Percentiles rank a stretch among this genome's conserved stretches.
phyloP scores from a whole-genome alignment of 2,113 vertebrate species.

The Syngnathus scovelli region DNA sequence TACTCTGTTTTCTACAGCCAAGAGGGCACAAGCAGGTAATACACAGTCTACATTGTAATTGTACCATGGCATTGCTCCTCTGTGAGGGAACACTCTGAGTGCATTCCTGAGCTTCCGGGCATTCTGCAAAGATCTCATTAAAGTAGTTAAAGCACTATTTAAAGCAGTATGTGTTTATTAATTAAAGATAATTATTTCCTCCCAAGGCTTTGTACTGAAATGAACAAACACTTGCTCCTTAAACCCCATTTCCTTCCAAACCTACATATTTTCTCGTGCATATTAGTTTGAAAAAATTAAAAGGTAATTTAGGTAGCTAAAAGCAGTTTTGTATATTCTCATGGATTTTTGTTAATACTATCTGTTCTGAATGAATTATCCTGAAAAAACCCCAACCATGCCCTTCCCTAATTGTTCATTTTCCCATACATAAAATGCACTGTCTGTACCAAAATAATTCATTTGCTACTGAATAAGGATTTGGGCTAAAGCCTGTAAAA shows the following conservation, averaged over 20 bases:
- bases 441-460: neutral
- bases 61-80: conserved; percentile 18
- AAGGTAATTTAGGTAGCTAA: neutral
- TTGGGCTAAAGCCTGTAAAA: too few relatives aligned
- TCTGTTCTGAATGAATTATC: neutral
- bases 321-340: neutral
- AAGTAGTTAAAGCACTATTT: conserved; percentile 24
- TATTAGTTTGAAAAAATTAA: neutral
- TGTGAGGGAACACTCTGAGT: conserved; percentile 20
- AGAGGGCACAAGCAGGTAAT: conserved; percentile 85
- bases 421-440: neutral
- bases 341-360: neutral
- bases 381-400: neutral
- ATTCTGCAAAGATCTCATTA: conserved; percentile 15
- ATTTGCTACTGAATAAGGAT: neutral
- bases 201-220: conserved; percentile 12
- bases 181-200: conserved; percentile 28
- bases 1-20: conserved; percentile 95
- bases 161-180: conserved; percentile 23
- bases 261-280: too few relatives aligned
- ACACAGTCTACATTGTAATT: neutral
- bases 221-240: neutral
- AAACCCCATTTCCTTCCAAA: neutral
- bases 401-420: neutral
- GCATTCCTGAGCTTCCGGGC: neutral